Base-by-base conservation (phyloP, 2,888 invertebrate genomes). In the Macaria liturata region DNA sequence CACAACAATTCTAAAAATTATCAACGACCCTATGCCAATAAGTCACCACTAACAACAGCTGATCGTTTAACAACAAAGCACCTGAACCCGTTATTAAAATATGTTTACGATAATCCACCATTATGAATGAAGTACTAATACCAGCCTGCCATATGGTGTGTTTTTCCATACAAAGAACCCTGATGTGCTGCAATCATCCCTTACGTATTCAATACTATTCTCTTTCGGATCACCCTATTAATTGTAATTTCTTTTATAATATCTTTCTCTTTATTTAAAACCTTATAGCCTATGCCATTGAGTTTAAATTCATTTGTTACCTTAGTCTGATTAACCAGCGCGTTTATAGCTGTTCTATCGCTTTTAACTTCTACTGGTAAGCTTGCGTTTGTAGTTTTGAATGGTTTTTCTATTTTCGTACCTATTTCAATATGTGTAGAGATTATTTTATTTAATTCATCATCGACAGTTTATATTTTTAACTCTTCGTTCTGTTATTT, bases 151-250 rank as follows among this genome's bases (percentile, higher is more conserved):
- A 89, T 91, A 89, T 89, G 91, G 86, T 86, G 75, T 71, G 67
- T 43, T 74, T 76, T 80, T 78, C 76, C 74, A 73, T 73, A 80
- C 88, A 86, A 89, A 84, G 50, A 50, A 57, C 52, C 71, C 73
- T 75, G 76, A 74, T 78, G 66, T 71, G 74, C 78, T 78, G 81
- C 84, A 86, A 88, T 88, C 88, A 86, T 88, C 82, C 81, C 83
- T 80, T 78, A 76, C 79, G 69, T 72, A 77, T 82, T 84, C 83
- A 85, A 84, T 85, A 79, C 81, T 79, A 72, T 72, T 65, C 72
- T 75, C 77, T 81, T 80, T 81, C 82, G 79, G 83, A 88, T 86
- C 86, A 85, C 86, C 88, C 88, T 84, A 86, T 86, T 88, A 88
- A 88, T 86, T 82, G 84, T 78, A 80, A 78, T 77, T 72, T 77